Base-by-base conservation (phyloP, 2,888 invertebrate genomes). In the Dinocampus coccinellae region DNA sequence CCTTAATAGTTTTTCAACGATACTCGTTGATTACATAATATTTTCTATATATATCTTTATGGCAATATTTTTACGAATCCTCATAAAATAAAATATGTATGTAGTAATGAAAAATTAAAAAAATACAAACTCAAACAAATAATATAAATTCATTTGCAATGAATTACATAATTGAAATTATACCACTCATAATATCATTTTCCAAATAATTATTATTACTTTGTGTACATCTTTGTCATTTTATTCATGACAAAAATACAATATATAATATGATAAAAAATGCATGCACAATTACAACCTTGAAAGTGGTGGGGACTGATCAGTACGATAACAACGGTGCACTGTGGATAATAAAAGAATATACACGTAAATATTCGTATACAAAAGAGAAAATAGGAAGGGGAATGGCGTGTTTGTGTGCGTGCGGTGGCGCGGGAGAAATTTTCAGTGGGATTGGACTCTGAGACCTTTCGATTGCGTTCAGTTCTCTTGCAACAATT, bases 401-500 rank as follows among this genome's bases (percentile, higher is more conserved):
- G 39, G n/a, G 39, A n/a, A 4, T 39, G 39, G 39, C 39, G 6
- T 39, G 39, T 39, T 2, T 47, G 47, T 47, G 47, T 47, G 47
- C 16, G 47, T 47, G 47, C n/a, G 47, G 47, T 47, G 47, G 47
- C 47, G 47, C 47, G 47, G 16, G 47, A 47, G 47, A 47, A 47
- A 47, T 47, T 47, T 47, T 47, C 20, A 47, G 47, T 47, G 47
- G 47, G 47, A 47, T 47, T 20, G 47, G 16, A 47, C 16, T 47
- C 16, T 47, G 16, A 16, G 16, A 16, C 47, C 6, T 16, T 16
- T n/a, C n/a, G n/a, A n/a, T 39, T 47, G n/a, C 47, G 55, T 55
- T 55, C 26, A 53, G 64, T 64, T 53, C 26, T 33, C 53, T 33
- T 52, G 24, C 64, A 34, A 34, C 64, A 52, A 36, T 20, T 13